A percentile compares a stretch with the other conserved stretches of the same genome.
These are phyloP conservation scores for Oceanites oceanicus DNA, from an alignment of 2,113 vertebrate species.

Conservation along the genomic window DNA sequence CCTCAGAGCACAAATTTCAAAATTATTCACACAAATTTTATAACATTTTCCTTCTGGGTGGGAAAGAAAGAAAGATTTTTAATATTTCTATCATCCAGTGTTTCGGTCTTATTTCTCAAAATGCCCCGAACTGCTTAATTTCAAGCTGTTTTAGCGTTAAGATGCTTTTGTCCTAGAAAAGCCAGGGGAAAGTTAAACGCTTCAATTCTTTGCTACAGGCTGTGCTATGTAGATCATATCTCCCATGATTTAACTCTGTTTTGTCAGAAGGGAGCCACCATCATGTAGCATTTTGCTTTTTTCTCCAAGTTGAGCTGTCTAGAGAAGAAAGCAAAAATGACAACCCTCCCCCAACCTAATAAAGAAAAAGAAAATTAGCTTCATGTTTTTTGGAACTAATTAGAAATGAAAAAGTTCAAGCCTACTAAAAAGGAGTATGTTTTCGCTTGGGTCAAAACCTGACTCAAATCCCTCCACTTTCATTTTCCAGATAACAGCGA, in stretches of 20 bases:
- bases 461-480: neutral
- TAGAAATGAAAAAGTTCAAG: neutral
- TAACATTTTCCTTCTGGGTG: neutral
- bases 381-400: neutral
- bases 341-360: neutral
- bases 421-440: neutral
- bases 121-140: neutral
- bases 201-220: neutral
- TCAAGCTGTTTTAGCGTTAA: neutral
- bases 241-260: constrained; percentile 23
- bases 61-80: neutral
- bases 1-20: neutral
- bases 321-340: neutral
- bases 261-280: neutral
- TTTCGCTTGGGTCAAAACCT: neutral
- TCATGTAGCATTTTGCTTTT: neutral
- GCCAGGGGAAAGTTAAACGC: neutral
- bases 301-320: neutral
- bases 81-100: neutral
- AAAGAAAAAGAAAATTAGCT: neutral
- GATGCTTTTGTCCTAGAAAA: neutral
- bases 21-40: constrained; percentile 14
- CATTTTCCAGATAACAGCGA: neutral
- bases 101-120: neutral
- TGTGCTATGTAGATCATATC: neutral